These are phyloP conservation scores for Drosophila suzukii DNA, from an alignment of 1,140 invertebrate species.

Conservation along the genomic window DNA sequence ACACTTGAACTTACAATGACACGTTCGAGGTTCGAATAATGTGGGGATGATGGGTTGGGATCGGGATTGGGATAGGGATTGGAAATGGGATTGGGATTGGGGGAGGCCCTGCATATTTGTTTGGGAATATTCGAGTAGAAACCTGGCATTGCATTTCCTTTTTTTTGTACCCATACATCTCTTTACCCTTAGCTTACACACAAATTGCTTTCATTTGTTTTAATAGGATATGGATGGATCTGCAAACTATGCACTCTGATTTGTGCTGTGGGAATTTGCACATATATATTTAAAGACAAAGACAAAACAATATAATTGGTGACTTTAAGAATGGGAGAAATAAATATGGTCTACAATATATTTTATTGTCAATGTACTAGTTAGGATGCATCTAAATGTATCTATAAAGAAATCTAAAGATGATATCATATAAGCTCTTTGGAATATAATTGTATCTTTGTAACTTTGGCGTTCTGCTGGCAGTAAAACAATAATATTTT, in stretches of 20 bases:
- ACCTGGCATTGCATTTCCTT: conserved; percentile 38
- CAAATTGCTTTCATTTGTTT: conserved; percentile 80
- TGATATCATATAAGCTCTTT: neutral
- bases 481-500: neutral
- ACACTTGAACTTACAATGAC: conserved; percentile 83
- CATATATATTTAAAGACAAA: conserved; percentile 4
- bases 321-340: conserved; percentile 1
- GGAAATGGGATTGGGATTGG: neutral
- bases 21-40: conserved; percentile 66
- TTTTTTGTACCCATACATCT: conserved; percentile 9
- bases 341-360: too few relatives aligned
- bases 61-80: too few relatives aligned
- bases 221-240: conserved; percentile 46
- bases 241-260: conserved; percentile 5
- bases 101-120: conserved; percentile 65
- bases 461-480: neutral
- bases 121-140: conserved; percentile 50
- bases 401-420: neutral
- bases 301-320: too few relatives aligned
- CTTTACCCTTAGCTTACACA: conserved; percentile 25
- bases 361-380: too few relatives aligned
- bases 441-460: neutral
- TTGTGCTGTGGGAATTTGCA: conserved; percentile 2
- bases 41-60: neutral
- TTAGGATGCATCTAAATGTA: neutral